phyloP scores from a whole-genome alignment of 2,888 invertebrate species.

The Pandemis corylana region DNA sequence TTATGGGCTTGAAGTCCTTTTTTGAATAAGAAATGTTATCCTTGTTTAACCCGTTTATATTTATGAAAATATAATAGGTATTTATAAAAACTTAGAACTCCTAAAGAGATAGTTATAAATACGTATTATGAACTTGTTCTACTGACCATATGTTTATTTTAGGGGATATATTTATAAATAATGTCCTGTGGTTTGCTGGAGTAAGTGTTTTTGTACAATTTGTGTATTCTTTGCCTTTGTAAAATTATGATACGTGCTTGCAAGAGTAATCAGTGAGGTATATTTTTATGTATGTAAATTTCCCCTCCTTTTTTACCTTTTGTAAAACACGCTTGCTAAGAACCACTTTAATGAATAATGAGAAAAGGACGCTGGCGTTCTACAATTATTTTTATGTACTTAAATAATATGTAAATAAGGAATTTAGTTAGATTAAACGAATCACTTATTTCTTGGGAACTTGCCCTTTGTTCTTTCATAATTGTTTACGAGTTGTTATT shows the following conservation, averaged over 20 bases:
- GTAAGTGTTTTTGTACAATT: background rate
- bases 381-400: conserved; percentile 22
- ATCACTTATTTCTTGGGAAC: conserved; percentile 16
- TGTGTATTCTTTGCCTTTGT: background rate
- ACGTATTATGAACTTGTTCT: conserved; percentile 21
- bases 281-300: background rate
- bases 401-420: conserved; percentile 27
- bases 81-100: background rate
- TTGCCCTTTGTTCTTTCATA: conserved; percentile 10
- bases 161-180: background rate
- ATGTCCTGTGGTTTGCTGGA: background rate
- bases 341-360: background rate
- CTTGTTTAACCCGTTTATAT: conserved; percentile 31
- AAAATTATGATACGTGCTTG: background rate
- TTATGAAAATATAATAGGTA: conserved; percentile 7
- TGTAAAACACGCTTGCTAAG: background rate
- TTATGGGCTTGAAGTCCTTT: conserved; percentile 35
- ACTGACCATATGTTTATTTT: conserved; percentile 10
- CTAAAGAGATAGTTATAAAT: conserved; percentile 22
- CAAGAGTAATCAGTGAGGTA: background rate
- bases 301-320: background rate
- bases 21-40: conserved; percentile 30
- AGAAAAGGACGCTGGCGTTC: conserved; percentile 37
- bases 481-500: background rate
- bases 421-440: conserved; percentile 23